phyloP scores from a whole-genome alignment of 2,113 vertebrate species.

The Bubo scandiacus region DNA sequence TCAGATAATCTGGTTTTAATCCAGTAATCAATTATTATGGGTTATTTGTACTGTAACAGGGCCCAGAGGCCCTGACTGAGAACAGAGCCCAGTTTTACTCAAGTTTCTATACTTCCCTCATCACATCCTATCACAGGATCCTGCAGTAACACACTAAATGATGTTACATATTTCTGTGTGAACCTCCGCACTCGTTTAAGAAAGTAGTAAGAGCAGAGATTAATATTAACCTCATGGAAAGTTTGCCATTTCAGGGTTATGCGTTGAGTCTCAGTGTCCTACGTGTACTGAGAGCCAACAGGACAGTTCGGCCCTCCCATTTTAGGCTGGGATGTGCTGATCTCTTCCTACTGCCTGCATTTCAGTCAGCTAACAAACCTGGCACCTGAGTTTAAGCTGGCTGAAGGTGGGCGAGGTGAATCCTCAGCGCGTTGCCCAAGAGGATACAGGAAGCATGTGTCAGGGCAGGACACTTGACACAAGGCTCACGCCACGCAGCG shows the following conservation, averaged over 20 bases:
- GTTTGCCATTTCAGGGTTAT: neutral
- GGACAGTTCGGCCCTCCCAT: fast-evolving
- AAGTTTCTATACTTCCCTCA: neutral
- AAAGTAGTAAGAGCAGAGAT: neutral
- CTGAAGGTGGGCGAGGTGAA: neutral
- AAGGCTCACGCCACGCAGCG: neutral
- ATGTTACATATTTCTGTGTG: neutral
- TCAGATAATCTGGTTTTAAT: neutral
- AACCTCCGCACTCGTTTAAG: neutral
- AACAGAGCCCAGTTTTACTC: neutral
- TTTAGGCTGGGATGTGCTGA: neutral
- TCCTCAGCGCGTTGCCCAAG: neutral
- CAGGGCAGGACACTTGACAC: neutral
- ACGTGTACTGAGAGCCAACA: neutral
- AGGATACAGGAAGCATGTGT: neutral
- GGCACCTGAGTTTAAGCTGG: neutral
- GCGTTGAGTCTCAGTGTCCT: neutral
- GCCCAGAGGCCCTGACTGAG: neutral
- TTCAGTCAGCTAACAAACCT: neutral
- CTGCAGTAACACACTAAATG: neutral
- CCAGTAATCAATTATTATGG: neutral
- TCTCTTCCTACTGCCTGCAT: neutral
- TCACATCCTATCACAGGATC: neutral
- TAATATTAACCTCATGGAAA: neutral
- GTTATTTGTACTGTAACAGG: neutral